Evolutionary conservation across 2,113 vertebrate species (phyloP).

Genomic region (Rhinoderma darwinii): DNA sequence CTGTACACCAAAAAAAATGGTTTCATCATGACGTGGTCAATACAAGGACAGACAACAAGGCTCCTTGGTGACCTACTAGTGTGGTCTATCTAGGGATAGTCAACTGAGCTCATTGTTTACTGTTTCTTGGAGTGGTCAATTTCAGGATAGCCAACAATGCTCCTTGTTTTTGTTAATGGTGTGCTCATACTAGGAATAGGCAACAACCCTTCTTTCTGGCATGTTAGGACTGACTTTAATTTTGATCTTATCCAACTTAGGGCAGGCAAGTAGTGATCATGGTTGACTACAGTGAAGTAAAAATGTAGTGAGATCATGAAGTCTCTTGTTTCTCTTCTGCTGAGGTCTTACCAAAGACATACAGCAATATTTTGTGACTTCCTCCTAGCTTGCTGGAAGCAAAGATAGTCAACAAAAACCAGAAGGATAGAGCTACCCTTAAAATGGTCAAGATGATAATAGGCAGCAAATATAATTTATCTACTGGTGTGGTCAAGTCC

Average conservation of each 20-base stretch:
- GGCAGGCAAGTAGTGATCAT: background rate
- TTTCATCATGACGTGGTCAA: slow-evolving; percentile 19
- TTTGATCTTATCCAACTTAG: background rate
- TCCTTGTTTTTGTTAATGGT: slow-evolving; percentile 4
- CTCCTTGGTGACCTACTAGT: background rate
- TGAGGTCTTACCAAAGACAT: background rate
- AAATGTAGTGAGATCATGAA: background rate
- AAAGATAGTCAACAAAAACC: background rate
- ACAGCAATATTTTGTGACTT: background rate
- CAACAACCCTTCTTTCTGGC: background rate
- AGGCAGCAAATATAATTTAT: background rate
- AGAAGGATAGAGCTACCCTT: background rate
- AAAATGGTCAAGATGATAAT: background rate
- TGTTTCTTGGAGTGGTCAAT: background rate
- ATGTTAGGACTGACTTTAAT: background rate
- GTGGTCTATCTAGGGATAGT: slow-evolving; percentile 4
- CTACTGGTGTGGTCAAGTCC: background rate
- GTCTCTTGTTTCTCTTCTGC: background rate
- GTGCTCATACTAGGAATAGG: slow-evolving; percentile 1
- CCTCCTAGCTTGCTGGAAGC: background rate
- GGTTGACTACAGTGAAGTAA: background rate
- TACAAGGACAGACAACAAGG: background rate
- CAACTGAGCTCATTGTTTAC: background rate
- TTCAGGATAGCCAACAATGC: slow-evolving; percentile 1
- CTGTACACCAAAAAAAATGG: background rate